Base-by-base conservation (phyloP, 1,140 invertebrate genomes). In the Galleria mellonella region DNA sequence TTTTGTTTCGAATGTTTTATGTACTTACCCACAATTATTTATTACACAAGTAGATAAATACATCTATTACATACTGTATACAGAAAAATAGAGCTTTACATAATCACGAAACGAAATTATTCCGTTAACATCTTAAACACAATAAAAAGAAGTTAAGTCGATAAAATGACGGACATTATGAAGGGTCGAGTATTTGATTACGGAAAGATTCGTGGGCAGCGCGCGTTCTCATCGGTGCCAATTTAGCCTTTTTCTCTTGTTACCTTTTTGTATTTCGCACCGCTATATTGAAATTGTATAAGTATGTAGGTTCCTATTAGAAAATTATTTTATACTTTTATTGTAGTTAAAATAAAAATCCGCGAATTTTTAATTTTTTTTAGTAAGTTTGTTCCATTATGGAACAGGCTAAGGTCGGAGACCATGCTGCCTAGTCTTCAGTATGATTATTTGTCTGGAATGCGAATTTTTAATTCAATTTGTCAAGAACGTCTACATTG, bases 161-260 rank as follows among this genome's bases (percentile, higher is more conserved):
- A 42, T 30, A 38, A 61, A 60, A 61, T 45, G 48, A 47, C 45
- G 40, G 43, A 47, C 54, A 55, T 55, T 59, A 32, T 57, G 51
- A 44, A 47, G 53, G 58, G 51, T 53, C 40, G 61, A 36, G 58
- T 64, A 59, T 64, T 62, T 68, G 64, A 68, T 64, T 64, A 64
- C 65, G 42, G 37, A 58, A 52, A 54, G 48, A 54, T 50, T 32
- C 43, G 43, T 36, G 33, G 36, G 32, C 47, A 36, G 36, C 33
- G 30, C 43, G 46, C 47, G 56, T 55, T 56, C 52, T 50, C 52
- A 51, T 53, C 54, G 46, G 41, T 41, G 32, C 40, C 42, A 30
- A 6, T 23, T 3, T 2, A 3, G 6, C 17, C 17, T 23, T 23
- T 23, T 23, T 6, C 17, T 23, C 6, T 23, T 23, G 17, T 23